Base-by-base conservation (phyloP, 2,113 vertebrate genomes). In the Etia nguti region DNA sequence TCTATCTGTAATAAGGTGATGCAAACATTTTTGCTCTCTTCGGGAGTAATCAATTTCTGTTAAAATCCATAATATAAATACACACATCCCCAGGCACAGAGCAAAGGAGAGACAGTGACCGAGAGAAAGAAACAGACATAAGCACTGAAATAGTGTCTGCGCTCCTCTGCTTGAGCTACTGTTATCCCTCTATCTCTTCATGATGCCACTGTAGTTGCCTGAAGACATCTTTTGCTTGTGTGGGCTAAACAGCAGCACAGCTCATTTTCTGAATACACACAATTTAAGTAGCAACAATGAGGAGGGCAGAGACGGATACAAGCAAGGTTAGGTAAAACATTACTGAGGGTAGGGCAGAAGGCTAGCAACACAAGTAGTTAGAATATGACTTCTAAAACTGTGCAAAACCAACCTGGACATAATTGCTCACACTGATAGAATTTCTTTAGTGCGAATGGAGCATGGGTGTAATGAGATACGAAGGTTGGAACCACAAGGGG, bases 381-480 rank as follows among this genome's bases (percentile, higher is more conserved):
- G 82, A 91, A 86, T 85, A 87, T 57, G 85, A 90, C 80, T 85
- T 84, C 57, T 70, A 82, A 90, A 92, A 89, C 41, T 57, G 75
- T 62, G 83, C 70, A 87, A 87, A 91, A 77, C 70, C 83, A 87
- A 91, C 85, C 81, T 81, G 85, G 83, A 68, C 81, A 83, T 93
- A 93, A 94, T 93, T 92, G 89, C 88, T 92, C 87, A 65, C 84
- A 85, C 86, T 94, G 90, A 93, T 92, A 86, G 90, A 91, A 93
- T 93, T 93, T 89, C 91, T 93, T 90, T 85, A 79, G 85, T 65
- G 88, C 90, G 92, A 93, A 94, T 88, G 83, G 87, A 86, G 82
- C 81, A 90, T 79, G 83, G 80, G 82, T 86, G 94, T 94, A 94
- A 95, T 94, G 94, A 95, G 92, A 94, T 93, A 91, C 86, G 93